A percentile compares a stretch with the other conserved stretches of the same genome.
These are phyloP conservation scores for Taphrorychus bicolor DNA, from an alignment of 2,888 invertebrate species.

Conservation along the genomic window DNA sequence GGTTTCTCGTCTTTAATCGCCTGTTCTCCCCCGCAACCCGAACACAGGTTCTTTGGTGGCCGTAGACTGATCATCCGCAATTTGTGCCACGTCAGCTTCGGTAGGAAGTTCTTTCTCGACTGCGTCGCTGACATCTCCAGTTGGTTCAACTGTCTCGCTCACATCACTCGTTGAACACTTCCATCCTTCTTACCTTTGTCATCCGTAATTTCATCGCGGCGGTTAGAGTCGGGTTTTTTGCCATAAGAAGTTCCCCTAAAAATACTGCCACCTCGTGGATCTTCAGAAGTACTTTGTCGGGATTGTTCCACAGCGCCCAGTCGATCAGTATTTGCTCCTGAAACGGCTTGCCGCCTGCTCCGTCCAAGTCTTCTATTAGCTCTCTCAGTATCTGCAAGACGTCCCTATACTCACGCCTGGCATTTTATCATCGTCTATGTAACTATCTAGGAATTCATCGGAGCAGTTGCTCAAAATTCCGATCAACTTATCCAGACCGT, in stretches of 20 bases:
- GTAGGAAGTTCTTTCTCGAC: constrained; percentile 11
- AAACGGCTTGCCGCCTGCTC: constrained; percentile 31
- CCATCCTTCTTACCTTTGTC: constrained; percentile 17
- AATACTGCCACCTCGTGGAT: constrained; percentile 49
- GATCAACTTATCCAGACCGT: constrained; percentile 47
- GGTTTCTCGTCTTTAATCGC: constrained; percentile 25
- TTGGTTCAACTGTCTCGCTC: too few relatives aligned
- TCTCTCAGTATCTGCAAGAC: constrained; percentile 47
- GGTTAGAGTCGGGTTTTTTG: too few relatives aligned
- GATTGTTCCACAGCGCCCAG: constrained; percentile 50
- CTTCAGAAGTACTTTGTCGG: constrained; percentile 48
- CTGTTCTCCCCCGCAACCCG: constrained; percentile 15
- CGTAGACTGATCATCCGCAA: too few relatives aligned
- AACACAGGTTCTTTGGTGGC: too few relatives aligned
- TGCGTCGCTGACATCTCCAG: constrained; percentile 3
- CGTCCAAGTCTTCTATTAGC: constrained; percentile 5
- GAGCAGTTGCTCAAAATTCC: constrained; percentile 47
- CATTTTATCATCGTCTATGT: constrained; percentile 41
- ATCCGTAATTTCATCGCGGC: too few relatives aligned
- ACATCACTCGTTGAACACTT: background rate
- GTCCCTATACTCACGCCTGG: constrained; percentile 47
- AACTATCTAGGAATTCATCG: constrained; percentile 44
- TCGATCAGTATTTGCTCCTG: constrained; percentile 49
- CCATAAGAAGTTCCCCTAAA: constrained; percentile 41
- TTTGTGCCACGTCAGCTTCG: constrained; percentile 8